phyloP scores from a whole-genome alignment of 2,797 vertebrate genomes.

The Crax fasciolata region DNA sequence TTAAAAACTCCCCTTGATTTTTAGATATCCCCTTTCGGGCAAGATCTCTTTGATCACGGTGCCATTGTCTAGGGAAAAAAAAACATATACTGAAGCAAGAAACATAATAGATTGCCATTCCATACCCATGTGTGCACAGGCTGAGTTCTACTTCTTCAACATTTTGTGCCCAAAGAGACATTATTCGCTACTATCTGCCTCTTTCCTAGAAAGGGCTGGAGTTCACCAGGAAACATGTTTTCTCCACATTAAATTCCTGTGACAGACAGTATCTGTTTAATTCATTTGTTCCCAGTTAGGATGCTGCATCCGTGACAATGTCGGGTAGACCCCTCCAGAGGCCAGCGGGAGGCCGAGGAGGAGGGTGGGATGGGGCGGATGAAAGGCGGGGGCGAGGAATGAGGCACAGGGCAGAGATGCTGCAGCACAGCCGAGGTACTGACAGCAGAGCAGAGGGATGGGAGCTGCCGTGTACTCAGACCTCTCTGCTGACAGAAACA shows the following conservation, averaged over 20 bases:
- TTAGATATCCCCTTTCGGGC: slow-evolving; percentile 40
- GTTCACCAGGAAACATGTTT: slow-evolving; percentile 43
- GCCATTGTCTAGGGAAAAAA: slow-evolving; percentile 7
- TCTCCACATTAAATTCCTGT: slow-evolving; percentile 36
- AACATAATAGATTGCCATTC: slow-evolving; percentile 38
- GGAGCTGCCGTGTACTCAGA: not conserved
- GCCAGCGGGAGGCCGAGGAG: not conserved
- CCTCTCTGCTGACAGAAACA: slow-evolving; percentile 9
- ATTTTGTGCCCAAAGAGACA: not conserved
- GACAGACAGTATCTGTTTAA: slow-evolving; percentile 45
- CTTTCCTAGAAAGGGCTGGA: not conserved
- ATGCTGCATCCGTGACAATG: slow-evolving; percentile 16
- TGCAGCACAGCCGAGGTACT: not conserved
- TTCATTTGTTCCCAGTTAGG: slow-evolving; percentile 37
- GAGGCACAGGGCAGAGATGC: not conserved
- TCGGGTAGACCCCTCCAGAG: slow-evolving; percentile 3
- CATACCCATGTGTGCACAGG: not conserved
- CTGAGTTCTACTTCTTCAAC: not conserved
- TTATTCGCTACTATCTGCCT: not conserved
- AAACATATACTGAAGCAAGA: not conserved
- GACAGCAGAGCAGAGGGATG: not conserved
- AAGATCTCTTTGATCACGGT: slow-evolving; percentile 45
- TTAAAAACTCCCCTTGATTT: slow-evolving; percentile 40
- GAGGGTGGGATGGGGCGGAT: not conserved
- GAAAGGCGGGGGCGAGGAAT: slow-evolving; percentile 1